A percentile compares a stretch with the other conserved stretches of the same genome.
Evolutionary conservation across 1,140 invertebrate genomes (phyloP).

Genomic region (Telenomus remus): DNA sequence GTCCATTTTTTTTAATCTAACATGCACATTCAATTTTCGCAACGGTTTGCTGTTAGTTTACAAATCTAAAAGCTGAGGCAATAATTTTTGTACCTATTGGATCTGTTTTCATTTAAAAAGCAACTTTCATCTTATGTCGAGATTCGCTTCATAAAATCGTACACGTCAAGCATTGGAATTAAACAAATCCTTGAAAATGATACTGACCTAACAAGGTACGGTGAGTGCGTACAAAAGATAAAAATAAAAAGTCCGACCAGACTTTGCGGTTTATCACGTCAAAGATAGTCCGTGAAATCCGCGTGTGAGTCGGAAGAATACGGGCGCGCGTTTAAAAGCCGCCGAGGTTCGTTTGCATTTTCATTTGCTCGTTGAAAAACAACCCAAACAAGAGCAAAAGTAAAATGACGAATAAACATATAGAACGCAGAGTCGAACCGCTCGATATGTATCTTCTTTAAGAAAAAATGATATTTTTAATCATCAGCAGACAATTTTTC

Average conservation of each 20-base stretch:
- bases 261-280: slow-evolving; percentile 47
- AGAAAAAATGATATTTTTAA: too few species aligned
- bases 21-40: too few species aligned
- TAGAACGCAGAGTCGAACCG: background rate
- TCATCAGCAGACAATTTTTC: too few species aligned
- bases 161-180: slow-evolving; percentile 27
- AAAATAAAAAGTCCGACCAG: slow-evolving; percentile 33
- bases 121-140: too few species aligned
- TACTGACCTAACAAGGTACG: slow-evolving; percentile 1
- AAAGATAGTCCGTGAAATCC: slow-evolving; percentile 44
- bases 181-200: slow-evolving; percentile 40
- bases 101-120: too few species aligned
- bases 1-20: too few species aligned
- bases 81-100: too few species aligned
- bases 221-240: slow-evolving; percentile 5
- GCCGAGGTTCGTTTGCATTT: slow-evolving; percentile 52
- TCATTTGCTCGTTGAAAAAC: slow-evolving; percentile 46
- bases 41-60: too few species aligned
- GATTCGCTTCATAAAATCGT: background rate
- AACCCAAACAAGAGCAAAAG: slow-evolving; percentile 26
- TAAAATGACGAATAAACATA: slow-evolving; percentile 22
- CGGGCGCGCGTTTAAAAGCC: slow-evolving; percentile 28
- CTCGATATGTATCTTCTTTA: too few species aligned
- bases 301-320: slow-evolving; percentile 40
- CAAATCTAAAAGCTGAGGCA: too few species aligned